Evolutionary conservation across 2,113 vertebrate genomes (phyloP).

Genomic region (Delphinus delphis): DNA sequence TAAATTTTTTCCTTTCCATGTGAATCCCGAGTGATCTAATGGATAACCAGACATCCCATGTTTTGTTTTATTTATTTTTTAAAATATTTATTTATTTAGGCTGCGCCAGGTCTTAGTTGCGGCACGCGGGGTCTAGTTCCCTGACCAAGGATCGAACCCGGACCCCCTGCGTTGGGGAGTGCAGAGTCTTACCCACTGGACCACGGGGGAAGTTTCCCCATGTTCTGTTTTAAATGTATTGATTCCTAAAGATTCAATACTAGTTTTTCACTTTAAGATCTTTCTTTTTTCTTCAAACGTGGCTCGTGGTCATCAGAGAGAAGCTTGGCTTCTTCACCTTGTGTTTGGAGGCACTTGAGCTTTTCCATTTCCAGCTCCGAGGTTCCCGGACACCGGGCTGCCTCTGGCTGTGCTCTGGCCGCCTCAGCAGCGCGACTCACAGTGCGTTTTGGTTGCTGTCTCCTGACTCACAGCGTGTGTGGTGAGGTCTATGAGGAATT

Average conservation of each 20-base stretch:
- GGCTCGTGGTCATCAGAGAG: neutral
- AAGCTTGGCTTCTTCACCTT: neutral
- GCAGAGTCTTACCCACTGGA: no score
- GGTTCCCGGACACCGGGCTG: neutral
- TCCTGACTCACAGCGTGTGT: neutral
- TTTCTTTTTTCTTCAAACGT: neutral
- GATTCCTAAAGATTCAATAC: neutral
- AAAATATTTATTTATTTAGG: no score
- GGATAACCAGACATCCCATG: neutral
- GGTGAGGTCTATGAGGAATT: neutral
- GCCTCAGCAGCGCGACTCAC: neutral
- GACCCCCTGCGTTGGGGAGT: no score
- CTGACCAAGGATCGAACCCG: no score
- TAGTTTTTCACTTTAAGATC: neutral
- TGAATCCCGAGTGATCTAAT: neutral
- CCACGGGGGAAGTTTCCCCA: no score
- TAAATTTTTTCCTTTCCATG: neutral
- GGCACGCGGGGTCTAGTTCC: no score
- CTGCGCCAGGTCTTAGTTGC: no score
- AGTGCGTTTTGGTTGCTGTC: neutral
- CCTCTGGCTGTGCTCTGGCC: no score
- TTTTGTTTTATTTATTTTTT: neutral
- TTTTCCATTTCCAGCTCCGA: neutral
- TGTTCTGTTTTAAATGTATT: neutral
- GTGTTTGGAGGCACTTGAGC: neutral